Conservation (phyloP, 2,113 vertebrate genomes). For the Prionailurus bengalensis region DNA sequence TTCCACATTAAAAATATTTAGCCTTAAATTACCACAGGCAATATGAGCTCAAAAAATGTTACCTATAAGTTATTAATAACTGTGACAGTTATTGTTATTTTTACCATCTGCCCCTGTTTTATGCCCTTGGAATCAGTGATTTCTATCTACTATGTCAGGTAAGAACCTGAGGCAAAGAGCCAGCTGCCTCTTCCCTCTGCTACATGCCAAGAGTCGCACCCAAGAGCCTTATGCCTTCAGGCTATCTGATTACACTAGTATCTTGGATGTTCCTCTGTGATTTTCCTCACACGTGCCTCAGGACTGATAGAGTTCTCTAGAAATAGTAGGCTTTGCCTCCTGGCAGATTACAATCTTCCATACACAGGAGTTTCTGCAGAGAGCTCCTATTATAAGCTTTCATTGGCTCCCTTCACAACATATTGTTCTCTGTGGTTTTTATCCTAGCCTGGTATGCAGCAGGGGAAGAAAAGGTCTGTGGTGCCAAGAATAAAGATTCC, state of each 20-base stretch:
- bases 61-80: background rate
- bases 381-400: slow-evolving; percentile 46
- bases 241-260: background rate
- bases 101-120: background rate
- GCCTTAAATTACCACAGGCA: background rate
- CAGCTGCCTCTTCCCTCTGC: background rate
- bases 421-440: slow-evolving; percentile 70
- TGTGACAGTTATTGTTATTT: background rate
- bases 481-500: slow-evolving; percentile 65
- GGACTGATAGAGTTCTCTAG: background rate
- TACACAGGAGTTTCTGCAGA: background rate
- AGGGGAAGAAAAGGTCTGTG: slow-evolving; percentile 21
- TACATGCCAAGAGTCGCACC: background rate
- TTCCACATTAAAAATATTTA: slow-evolving; percentile 22
- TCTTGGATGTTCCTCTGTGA: background rate
- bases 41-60: background rate
- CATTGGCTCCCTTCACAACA: slow-evolving; percentile 72
- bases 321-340: background rate
- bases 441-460: slow-evolving; percentile 55
- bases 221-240: background rate
- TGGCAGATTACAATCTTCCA: background rate
- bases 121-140: background rate
- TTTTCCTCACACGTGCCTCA: background rate
- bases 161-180: background rate
- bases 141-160: background rate